phyloP scores from a whole-genome alignment of 92 coral and sea anemone genomes.

The Porites lobata region DNA sequence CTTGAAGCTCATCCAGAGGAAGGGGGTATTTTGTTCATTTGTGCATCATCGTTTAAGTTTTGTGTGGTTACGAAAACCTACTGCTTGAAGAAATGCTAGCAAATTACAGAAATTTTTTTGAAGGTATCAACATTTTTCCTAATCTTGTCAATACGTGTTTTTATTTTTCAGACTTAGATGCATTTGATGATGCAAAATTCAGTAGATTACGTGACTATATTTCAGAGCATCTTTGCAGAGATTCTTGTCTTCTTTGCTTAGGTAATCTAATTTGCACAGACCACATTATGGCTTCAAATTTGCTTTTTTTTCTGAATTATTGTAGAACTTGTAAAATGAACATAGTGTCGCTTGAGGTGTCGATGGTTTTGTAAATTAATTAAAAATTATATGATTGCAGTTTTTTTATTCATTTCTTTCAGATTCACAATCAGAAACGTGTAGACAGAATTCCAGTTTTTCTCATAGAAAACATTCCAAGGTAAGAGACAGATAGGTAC shows the following conservation, averaged over 20 bases:
- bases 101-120: too few species aligned
- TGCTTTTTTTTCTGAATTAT: too few species aligned
- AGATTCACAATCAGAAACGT: slow-evolving; percentile 43
- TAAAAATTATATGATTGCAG: too few species aligned
- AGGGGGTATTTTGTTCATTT: too few species aligned
- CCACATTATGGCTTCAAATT: not conserved
- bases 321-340: not conserved
- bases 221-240: slow-evolving; percentile 70
- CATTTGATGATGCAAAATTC: slow-evolving; percentile 91
- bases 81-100: too few species aligned
- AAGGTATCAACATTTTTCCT: too few species aligned
- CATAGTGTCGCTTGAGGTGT: not conserved
- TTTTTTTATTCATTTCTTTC: slow-evolving; percentile 14
- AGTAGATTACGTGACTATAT: slow-evolving; percentile 84
- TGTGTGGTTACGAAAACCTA: too few species aligned
- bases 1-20: too few species aligned
- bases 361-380: not conserved
- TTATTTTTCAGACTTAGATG: slow-evolving; percentile 79
- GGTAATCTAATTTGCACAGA: slow-evolving; percentile 24
- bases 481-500: slow-evolving; percentile 32
- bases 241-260: slow-evolving; percentile 80
- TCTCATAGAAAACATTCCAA: slow-evolving; percentile 74
- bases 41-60: too few species aligned
- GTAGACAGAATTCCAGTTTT: slow-evolving; percentile 54
- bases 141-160: not conserved